phyloP scores from a whole-genome alignment of 92 coral and sea anemone species.

The Bergia sp. region DNA sequence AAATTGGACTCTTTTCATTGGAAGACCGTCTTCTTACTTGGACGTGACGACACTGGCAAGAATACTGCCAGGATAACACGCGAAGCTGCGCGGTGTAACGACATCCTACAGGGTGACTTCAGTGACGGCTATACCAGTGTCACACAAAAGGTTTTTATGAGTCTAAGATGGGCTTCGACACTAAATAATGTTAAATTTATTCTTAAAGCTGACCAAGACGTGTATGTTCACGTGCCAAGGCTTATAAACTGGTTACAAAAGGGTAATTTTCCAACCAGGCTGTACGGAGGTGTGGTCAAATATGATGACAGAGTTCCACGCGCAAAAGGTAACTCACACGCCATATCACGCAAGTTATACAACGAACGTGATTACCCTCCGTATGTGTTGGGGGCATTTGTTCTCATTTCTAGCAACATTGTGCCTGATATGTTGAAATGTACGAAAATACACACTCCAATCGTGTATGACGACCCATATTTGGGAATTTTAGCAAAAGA shows the following conservation, averaged over 20 bases:
- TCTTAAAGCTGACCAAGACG: conserved; percentile 69
- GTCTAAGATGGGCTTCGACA: conserved; percentile 55
- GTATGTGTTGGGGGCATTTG: conserved; percentile 62
- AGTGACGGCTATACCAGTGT: conserved; percentile 53
- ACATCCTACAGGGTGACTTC: conserved; percentile 64
- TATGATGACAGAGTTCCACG: conserved; percentile 51
- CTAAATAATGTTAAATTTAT: conserved; percentile 42
- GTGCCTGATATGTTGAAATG: conserved; percentile 59
- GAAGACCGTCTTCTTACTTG: conserved; percentile 59
- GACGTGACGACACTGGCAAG: conserved; percentile 38
- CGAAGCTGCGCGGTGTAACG: conserved; percentile 56
- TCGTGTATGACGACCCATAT: conserved; percentile 68
- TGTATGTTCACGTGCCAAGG: conserved; percentile 52
- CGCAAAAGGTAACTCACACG: conserved; percentile 53
- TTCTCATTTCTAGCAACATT: conserved; percentile 43
- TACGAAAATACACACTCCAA: conserved; percentile 41
- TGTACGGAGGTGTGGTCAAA: conserved; percentile 67
- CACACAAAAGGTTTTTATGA: conserved; percentile 68
- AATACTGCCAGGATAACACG: conserved; percentile 41
- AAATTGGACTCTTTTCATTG: conserved; percentile 14
- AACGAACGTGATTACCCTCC: conserved; percentile 59
- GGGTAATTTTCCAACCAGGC: conserved; percentile 46
- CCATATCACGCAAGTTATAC: conserved; percentile 49
- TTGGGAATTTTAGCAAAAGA: conserved; percentile 60
- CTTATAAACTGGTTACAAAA: conserved; percentile 45